Evolutionary conservation across 2,888 invertebrate genomes (phyloP), one percentile per base, ranked within the genome.

Genomic region (Drosophila yooni): DNA sequence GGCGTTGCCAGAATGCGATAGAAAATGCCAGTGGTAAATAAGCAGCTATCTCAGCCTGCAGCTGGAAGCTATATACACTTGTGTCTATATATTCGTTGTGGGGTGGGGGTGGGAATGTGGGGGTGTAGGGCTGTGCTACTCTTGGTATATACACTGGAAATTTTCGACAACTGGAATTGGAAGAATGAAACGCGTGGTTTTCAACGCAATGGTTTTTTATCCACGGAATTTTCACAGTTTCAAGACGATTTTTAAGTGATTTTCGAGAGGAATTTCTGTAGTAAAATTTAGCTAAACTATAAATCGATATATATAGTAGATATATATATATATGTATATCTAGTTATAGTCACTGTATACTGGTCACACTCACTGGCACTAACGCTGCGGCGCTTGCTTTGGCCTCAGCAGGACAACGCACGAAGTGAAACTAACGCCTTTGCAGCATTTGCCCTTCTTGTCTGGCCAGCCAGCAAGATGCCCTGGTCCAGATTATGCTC

Each of bases 341-440:
- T 53, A 33, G 38, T 50, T 75, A 63, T 76, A 62, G 56, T n/a
- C n/a, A 56, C 31, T 74, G 62, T 53, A 48, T n/a, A 51, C 60
- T 52, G 33, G 48, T 7, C 59, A 72, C 82, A 82, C 81, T 74
- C 84, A 84, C 85, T 82, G 81, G 71, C 75, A 81, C 82, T 78
- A 74, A 72, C 85, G 81, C 70, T 80, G 84, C 89, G 82, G 82
- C 79, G 88, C 81, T 88, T 74, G 81, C 78, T 81, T 83, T 83
- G 86, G 89, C 78, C 87, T 88, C 89, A 89, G 92, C 92, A 91
- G 92, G 92, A 92, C 92, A 89, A 92, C 91, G 90, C 91, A 91
- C 91, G 92, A 92, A 92, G 90, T 88, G 89, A 85, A 85, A 92
- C 92, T 92, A 92, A 90, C 87, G 79, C 79, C 79, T 78, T 46